Conservation (phyloP, 2,113 vertebrate genomes). For the Tragelaphus strepsiceros region DNA sequence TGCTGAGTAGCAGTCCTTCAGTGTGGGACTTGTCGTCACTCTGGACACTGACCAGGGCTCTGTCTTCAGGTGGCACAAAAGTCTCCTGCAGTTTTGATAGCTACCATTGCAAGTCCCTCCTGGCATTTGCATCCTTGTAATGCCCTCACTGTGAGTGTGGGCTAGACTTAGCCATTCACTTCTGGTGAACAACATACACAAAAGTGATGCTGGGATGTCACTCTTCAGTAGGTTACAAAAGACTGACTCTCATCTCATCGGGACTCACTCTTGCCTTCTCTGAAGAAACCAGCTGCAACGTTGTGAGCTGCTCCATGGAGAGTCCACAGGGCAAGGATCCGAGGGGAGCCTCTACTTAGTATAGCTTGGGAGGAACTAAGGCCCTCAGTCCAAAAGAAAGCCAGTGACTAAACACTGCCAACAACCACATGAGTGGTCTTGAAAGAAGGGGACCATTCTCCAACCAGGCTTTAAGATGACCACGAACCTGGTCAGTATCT, state of each 20-base stretch:
- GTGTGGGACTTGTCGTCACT: neutral
- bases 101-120: neutral
- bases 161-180: neutral
- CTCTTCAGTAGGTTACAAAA: neutral
- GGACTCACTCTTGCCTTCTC: neutral
- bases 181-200: neutral
- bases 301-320: neutral
- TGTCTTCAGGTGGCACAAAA: neutral
- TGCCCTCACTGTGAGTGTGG: neutral
- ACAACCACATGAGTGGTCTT: neutral
- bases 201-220: neutral
- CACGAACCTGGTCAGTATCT: neutral
- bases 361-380: neutral
- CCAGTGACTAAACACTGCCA: neutral
- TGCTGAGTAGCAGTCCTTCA: neutral
- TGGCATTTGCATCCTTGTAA: neutral
- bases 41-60: neutral
- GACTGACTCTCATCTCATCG: neutral
- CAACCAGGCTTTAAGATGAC: no score
- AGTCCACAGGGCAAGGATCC: neutral
- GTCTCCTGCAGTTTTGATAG: neutral
- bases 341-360: neutral
- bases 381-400: neutral
- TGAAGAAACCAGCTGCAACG: neutral
- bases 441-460: neutral